Conservation (phyloP, 2,113 vertebrate genomes). For the Seriola quinqueradiata region DNA sequence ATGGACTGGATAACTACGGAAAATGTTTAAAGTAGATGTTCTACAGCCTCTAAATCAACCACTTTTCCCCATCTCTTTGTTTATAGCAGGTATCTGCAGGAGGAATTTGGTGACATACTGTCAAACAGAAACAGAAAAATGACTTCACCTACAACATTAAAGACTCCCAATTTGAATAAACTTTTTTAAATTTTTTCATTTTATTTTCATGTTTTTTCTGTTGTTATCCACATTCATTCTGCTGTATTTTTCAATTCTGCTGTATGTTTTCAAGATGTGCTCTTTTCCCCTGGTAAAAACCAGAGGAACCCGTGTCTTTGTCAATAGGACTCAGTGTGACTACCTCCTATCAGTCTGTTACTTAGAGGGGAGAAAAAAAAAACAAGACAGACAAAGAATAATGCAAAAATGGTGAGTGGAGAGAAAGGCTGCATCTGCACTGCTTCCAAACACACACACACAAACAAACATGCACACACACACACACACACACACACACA, state of each 20-base stretch:
- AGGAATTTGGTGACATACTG: neutral
- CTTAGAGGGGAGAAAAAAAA: neutral
- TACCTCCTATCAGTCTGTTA: neutral
- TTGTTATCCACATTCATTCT: too few species aligned
- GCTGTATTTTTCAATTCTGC: too few species aligned
- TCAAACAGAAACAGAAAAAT: neutral
- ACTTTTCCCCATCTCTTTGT: neutral
- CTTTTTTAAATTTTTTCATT: too few species aligned
- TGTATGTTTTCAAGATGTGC: neutral
- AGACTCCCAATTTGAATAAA: neutral
- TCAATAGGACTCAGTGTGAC: neutral
- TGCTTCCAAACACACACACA: neutral
- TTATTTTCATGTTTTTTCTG: too few species aligned
- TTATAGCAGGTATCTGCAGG: neutral
- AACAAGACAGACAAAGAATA: neutral
- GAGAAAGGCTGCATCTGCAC: neutral
- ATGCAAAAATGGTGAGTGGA: neutral
- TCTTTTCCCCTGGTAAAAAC: neutral
- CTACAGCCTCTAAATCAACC: slow-evolving; percentile 7
- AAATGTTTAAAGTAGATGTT: slow-evolving; percentile 1
- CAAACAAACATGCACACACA: neutral
- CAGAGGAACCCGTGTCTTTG: neutral
- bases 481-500: neutral
- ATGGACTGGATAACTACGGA: neutral
- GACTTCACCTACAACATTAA: neutral